Conservation (phyloP, 1,140 invertebrate genomes). For the Microplitis mediator region DNA sequence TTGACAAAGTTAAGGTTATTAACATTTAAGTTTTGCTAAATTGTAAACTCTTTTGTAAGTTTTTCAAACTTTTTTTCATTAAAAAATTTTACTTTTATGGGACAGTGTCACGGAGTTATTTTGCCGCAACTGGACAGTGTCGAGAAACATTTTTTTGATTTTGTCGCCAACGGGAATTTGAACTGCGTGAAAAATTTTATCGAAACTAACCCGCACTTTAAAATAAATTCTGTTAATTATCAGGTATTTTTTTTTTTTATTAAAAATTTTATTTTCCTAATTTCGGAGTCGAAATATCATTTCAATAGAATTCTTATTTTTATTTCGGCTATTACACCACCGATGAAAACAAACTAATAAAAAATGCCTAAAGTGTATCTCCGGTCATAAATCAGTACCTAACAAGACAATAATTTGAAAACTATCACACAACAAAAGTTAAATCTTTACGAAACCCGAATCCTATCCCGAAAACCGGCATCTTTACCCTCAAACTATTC, state of each 20-base stretch:
- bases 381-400: constrained; percentile 50
- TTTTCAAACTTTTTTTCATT: neutral
- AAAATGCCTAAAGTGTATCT: constrained; percentile 39
- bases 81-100: neutral
- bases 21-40: neutral
- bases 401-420: constrained; percentile 56
- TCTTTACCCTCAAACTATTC: neutral
- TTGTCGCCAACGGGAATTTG: constrained; percentile 54
- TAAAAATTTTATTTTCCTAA: neutral
- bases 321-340: too few relatives aligned
- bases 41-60: neutral
- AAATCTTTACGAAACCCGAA: constrained; percentile 31
- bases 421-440: constrained; percentile 49
- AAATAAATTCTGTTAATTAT: constrained; percentile 63
- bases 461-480: neutral
- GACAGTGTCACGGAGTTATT: constrained; percentile 45
- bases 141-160: constrained; percentile 61
- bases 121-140: constrained; percentile 56
- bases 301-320: too few relatives aligned
- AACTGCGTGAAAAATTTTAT: constrained; percentile 53
- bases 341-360: too few relatives aligned
- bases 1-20: too few relatives aligned
- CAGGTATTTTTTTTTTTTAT: constrained; percentile 48
- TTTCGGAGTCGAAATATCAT: too few relatives aligned
- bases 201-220: constrained; percentile 50